Conservation (phyloP, 1,140 invertebrate species). For the Battus philenor region DNA sequence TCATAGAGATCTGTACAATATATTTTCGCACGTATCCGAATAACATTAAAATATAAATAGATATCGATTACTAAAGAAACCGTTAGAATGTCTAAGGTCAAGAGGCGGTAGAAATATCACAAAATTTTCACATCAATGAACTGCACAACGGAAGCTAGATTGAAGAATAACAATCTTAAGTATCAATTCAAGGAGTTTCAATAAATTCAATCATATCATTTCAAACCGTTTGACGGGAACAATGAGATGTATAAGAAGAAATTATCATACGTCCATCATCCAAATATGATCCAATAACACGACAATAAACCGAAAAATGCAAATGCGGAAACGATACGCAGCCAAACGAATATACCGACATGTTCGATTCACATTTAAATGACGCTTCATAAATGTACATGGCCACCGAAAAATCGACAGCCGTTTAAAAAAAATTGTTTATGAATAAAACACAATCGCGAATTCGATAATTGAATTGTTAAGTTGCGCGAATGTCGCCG, state of each 20-base stretch:
- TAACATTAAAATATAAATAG: neutral
- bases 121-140: conserved; percentile 55
- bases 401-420: conserved; percentile 46
- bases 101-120: conserved; percentile 26
- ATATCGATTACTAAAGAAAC: conserved; percentile 27
- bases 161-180: conserved; percentile 60
- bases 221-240: conserved; percentile 32
- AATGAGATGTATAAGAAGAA: conserved; percentile 33
- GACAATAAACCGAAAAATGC: conserved; percentile 47
- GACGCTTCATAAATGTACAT: conserved; percentile 38
- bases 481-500: conserved; percentile 45
- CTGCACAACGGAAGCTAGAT: conserved; percentile 52
- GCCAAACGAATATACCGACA: conserved; percentile 36
- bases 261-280: conserved; percentile 67
- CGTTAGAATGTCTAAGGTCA: conserved; percentile 47
- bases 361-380: conserved; percentile 55
- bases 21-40: conserved; percentile 7
- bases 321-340: conserved; percentile 58
- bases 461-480: conserved; percentile 68
- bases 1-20: too few species aligned
- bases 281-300: conserved; percentile 59
- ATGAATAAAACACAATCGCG: conserved; percentile 54
- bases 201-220: conserved; percentile 32
- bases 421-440: conserved; percentile 43
- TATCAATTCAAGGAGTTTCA: conserved; percentile 27